Evolutionary conservation across 1,140 invertebrate genomes (phyloP), one percentile per base, ranked within the genome.

Genomic region (Bombus vancouverensis): DNA sequence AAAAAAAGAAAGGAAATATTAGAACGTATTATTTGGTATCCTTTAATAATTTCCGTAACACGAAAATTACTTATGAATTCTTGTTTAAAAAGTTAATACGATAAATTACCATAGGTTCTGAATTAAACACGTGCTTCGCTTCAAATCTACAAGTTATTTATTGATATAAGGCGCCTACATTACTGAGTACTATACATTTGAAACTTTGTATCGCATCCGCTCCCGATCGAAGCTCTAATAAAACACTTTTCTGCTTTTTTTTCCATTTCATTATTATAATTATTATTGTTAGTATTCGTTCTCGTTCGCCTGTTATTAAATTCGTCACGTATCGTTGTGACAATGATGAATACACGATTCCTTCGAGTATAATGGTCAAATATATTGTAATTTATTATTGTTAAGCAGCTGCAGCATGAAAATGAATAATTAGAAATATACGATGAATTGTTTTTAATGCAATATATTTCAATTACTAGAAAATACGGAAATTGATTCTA

Each of bases 151-250:
- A 88, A 89, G 87, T 89, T 77, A 83, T 89, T 86, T 89, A 88
- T 89, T 89, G 84, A 85, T 86, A 81, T 88, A 86, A 89, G 88
- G 87, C 87, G 74, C 85, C 87, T 89, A 89, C 88, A 89, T 89
- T 88, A 72, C 81, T 88, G 84, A 86, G 3, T 89, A 88, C 87
- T 89, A 88, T 89, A 87, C 87, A 86, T 78, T 89, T 77, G 79
- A 85, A 89, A 80, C 28, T 32, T 80, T 77, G 87, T 87, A 88
- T 87, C 76, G 73, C 65, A 65, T 82, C 76, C 34, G 39, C 47
- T 70, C 79, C 68, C 70, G 10, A 28, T 59, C 18, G 25, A 84
- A 72, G 71, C 47, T 83, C 65, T 88, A 86, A 88, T 57, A 73
- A 53, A 66, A 80, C 42, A 47, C 25, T 28, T 80, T 80, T 47